Base-by-base conservation (phyloP, 37 sponge, comb jelly and placozoan species). In the Geodia barretti region DNA sequence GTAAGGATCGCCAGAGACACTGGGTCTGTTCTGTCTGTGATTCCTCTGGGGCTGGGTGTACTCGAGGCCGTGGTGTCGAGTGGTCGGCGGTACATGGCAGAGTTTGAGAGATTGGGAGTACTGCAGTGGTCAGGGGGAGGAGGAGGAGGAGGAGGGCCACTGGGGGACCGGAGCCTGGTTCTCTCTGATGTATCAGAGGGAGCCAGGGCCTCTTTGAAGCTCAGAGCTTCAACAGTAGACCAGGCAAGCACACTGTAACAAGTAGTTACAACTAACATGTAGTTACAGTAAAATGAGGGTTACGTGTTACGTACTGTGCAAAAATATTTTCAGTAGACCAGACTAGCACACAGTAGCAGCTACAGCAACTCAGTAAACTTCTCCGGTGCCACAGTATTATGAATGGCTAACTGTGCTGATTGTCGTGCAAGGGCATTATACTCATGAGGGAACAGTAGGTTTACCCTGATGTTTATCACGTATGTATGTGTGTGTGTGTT, bases 101-200 rank as follows among this genome's bases (percentile, higher is more conserved):
- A 77, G 43, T 85, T 78, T 61, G 28, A 72, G 20, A 36, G 37
- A 7, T 3, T 77, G n/a, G 76, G 61, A 0, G n/a, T 71, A 21
- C 17, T 72, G 42, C 3, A n/a, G 9, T 25, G 63, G 32, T 58
- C 8, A 29, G 67, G 1, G 1, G 82, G 29, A 11, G 47, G 64
- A 38, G 35, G 3, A 8, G 62, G 3, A 0, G 42, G 32, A 39
- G 82, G 63, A 23, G 70, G 39, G 5, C 31, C 19, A 28, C 47
- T 77, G 43, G 62, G 70, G 21, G 54, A 42, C 39, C 72, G 43
- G 23, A 77, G 78, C 33, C 38, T 29, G 4, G 71, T 84, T 3
- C 39, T 61, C 40, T 69, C 84, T 28, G 78, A 77, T 7, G 29
- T 77, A 4, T 85, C 85, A 28, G 63, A 70, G 42, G 58, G 72